A percentile compares a stretch with the other conserved stretches of the same genome.
Conservation (phyloP, 2,888 invertebrate species). For the Nematopogon swammerdamellus region DNA sequence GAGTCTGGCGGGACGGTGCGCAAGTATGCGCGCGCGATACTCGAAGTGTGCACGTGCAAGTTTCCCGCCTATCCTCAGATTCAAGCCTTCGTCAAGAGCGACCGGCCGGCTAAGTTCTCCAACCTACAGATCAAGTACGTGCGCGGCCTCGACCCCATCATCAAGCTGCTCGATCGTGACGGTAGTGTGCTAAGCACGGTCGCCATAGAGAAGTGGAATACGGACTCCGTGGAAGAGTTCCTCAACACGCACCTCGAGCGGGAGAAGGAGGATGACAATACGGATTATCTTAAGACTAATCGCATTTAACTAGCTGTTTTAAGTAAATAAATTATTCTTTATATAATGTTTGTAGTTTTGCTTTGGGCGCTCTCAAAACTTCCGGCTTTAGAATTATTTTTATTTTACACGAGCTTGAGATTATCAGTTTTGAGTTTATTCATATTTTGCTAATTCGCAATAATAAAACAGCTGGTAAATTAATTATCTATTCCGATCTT, state of each 20-base stretch:
- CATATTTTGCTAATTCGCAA: too few relatives aligned
- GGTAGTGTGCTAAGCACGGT: conserved; percentile 83
- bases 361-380: too few relatives aligned
- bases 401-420: too few relatives aligned
- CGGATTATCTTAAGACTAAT: conserved; percentile 60
- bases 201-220: conserved; percentile 98
- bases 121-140: conserved; percentile 91
- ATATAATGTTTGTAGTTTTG: too few relatives aligned
- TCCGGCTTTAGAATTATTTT: too few relatives aligned
- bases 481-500: too few relatives aligned
- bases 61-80: conserved; percentile 98
- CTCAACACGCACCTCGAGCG: conserved; percentile 80
- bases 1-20: conserved; percentile 62
- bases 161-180: conserved; percentile 83
- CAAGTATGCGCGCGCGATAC: conserved; percentile 85
- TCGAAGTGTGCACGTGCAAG: conserved; percentile 98
- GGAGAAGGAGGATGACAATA: conserved; percentile 49
- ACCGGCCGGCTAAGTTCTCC: conserved; percentile 83
- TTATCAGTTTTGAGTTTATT: too few relatives aligned
- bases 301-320: conserved; percentile 30
- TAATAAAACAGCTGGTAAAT: too few relatives aligned
- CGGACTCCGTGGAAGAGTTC: conserved; percentile 96
- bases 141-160: conserved; percentile 90
- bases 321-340: too few relatives aligned
- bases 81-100: conserved; percentile 96